Percentiles rank a stretch among this genome's conserved stretches.
phyloP scores from a whole-genome alignment of 2,113 vertebrate species.

The Hirundichthys speculiger region DNA sequence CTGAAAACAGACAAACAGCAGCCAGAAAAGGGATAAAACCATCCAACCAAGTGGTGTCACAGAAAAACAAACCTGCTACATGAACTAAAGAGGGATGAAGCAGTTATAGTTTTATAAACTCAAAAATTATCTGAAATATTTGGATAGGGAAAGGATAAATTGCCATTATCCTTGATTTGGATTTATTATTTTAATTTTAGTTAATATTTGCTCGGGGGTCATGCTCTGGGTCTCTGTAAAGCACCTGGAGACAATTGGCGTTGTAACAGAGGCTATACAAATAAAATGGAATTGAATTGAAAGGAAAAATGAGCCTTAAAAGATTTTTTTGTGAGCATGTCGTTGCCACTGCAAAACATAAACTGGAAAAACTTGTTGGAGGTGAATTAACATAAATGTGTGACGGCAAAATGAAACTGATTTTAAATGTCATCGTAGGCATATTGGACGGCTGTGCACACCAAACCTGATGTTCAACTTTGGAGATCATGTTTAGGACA shows the following conservation, averaged over 20 bases:
- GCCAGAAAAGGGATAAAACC: constrained; percentile 20
- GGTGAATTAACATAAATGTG: not conserved
- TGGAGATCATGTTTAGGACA: constrained; percentile 11
- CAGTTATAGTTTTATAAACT: too few relatives aligned
- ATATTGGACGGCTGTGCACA: not conserved
- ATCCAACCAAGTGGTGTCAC: not conserved
- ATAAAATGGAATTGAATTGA: not conserved
- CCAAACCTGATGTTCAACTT: constrained; percentile 33
- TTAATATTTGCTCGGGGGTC: too few relatives aligned
- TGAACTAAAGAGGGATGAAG: not conserved
- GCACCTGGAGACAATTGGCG: too few relatives aligned
- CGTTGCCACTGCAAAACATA: too few relatives aligned
- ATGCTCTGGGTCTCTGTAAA: too few relatives aligned
- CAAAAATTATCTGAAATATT: too few relatives aligned
- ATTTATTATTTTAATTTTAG: too few relatives aligned
- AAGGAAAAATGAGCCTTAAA: too few relatives aligned
- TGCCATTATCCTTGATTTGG: too few relatives aligned
- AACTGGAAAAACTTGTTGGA: too few relatives aligned
- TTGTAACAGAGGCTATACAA: too few relatives aligned
- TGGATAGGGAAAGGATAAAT: too few relatives aligned
- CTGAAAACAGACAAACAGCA: constrained; percentile 54
- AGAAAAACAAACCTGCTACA: not conserved
- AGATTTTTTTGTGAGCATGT: not conserved
- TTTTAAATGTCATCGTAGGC: constrained; percentile 2
- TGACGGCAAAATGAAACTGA: constrained; percentile 5